Evolutionary conservation across 2,888 invertebrate genomes (phyloP), one percentile per base, ranked within the genome.

Genomic region (Zonitis immaculata): DNA sequence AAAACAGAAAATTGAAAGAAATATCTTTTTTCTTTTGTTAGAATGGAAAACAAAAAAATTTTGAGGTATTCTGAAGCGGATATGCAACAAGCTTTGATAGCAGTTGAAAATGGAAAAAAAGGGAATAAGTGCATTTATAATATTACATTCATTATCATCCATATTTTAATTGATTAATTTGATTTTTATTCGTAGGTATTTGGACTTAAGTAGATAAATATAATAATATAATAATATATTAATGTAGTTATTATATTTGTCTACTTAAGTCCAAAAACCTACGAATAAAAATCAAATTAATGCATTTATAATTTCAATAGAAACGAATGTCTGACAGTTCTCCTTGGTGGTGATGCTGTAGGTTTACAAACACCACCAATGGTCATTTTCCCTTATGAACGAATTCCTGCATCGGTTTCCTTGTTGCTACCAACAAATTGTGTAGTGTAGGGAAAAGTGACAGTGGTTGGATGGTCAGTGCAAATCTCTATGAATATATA

Each of bases 271-370:
- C n/a, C n/a, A n/a, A n/a, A n/a, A n/a, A n/a, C n/a, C n/a, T n/a
- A n/a, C n/a, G n/a, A n/a, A n/a, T n/a, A n/a, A n/a, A n/a, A n/a
- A n/a, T n/a, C n/a, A n/a, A n/a, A n/a, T n/a, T n/a, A n/a, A n/a
- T n/a, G n/a, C n/a, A 9, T 52, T 44, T 45, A 54, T 42, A 25
- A n/a, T 30, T 32, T 35, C 6, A 46, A 3, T 2, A 2, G 11
- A 7, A 32, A 16, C 16, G 50, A 52, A 20, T 46, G 42, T 42
- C 44, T 56, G 14, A 56, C 54, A n/a, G 46, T 46, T 35, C 44
- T 54, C 26, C 12, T 56, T 9, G 44, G 39, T 26, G 52, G 48
- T 12, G 54, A 56, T 42, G 56, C 56, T 45, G 48, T 42, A 22
- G 56, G 52, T 35, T 16, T 25, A 44, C 28, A 39, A 39, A 4